Evolutionary conservation across 2,797 vertebrate genomes (phyloP).

Genomic region (Rhadinocentrus ornatus): DNA sequence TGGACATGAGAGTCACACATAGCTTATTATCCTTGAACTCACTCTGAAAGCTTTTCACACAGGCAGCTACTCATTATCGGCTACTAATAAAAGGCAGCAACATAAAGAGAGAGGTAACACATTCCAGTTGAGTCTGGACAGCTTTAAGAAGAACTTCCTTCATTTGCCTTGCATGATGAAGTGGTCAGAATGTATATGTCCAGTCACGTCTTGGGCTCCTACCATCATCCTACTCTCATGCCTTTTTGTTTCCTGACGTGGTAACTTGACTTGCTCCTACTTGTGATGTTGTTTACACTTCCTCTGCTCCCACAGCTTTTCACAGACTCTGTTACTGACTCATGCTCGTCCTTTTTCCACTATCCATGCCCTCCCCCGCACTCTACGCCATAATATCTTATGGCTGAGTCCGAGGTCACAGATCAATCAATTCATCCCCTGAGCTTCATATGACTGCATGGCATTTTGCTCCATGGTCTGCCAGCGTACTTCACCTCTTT

Average conservation of each 20-base stretch:
- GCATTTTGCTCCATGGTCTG: slow-evolving; percentile 61
- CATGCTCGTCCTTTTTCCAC: slow-evolving; percentile 78
- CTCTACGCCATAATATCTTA: slow-evolving; percentile 78
- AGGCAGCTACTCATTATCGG: slow-evolving; percentile 52
- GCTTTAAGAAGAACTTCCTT: slow-evolving; percentile 54
- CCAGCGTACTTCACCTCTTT: slow-evolving; percentile 71
- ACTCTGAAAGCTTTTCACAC: slow-evolving; percentile 61
- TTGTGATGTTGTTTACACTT: slow-evolving; percentile 84
- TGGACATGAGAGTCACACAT: slow-evolving; percentile 48
- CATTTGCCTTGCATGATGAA: slow-evolving; percentile 47
- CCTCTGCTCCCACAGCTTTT: slow-evolving; percentile 85
- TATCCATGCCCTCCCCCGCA: slow-evolving; percentile 72
- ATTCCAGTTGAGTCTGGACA: slow-evolving; percentile 45
- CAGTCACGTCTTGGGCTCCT: slow-evolving; percentile 66
- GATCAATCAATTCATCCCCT: slow-evolving; percentile 76
- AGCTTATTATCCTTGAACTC: slow-evolving; percentile 59
- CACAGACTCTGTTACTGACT: slow-evolving; percentile 83
- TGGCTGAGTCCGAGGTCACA: slow-evolving; percentile 78
- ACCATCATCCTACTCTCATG: slow-evolving; percentile 70
- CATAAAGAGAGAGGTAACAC: slow-evolving; percentile 59
- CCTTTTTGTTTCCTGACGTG: slow-evolving; percentile 77
- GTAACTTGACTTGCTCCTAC: slow-evolving; percentile 83
- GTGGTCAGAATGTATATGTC: slow-evolving; percentile 63
- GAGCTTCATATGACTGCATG: slow-evolving; percentile 68
- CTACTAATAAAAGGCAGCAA: slow-evolving; percentile 63